These are phyloP conservation scores for Rapana venosa DNA, from an alignment of 2,888 invertebrate genomes.

Conservation along the genomic window DNA sequence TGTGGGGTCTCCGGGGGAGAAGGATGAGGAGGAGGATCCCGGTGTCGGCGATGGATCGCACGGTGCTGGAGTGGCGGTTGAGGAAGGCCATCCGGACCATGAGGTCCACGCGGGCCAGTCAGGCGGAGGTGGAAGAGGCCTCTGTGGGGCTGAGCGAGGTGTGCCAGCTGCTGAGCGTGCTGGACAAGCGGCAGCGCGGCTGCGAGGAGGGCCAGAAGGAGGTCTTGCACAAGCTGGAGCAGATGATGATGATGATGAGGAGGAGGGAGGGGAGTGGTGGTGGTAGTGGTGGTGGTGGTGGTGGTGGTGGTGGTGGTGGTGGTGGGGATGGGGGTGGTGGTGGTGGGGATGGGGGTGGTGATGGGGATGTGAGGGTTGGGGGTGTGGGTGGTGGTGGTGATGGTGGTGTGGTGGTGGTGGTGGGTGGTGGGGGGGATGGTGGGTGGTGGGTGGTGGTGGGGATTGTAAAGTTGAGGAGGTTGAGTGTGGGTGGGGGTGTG, in stretches of 20 bases:
- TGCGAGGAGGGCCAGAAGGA: conserved; percentile 39
- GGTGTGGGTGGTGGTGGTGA: not conserved
- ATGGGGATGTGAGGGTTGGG: not conserved
- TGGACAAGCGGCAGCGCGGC: conserved; percentile 31
- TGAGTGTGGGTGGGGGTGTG: not conserved
- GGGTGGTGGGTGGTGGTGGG: not conserved
- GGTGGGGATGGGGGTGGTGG: too few relatives aligned
- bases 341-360: not conserved
- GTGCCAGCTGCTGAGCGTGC: conserved; percentile 53
- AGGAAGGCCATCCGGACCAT: conserved; percentile 58
- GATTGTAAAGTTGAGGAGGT: not conserved
- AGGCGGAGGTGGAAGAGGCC: conserved; percentile 63
- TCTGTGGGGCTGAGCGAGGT: conserved; percentile 68
- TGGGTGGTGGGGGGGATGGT: not conserved
- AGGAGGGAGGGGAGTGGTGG: too few relatives aligned
- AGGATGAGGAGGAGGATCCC: conserved; percentile 2
- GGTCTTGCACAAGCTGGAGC: conserved; percentile 44
- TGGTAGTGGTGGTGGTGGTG: not conserved
- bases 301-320: too few relatives aligned
- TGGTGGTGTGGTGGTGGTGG: not conserved
- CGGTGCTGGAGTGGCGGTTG: conserved; percentile 50
- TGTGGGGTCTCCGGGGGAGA: conserved; percentile 55
- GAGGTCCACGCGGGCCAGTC: conserved; percentile 56
- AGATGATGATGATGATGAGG: conserved; percentile 22
- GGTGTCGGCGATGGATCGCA: conserved; percentile 36